Evolutionary conservation across 2,113 vertebrate genomes (phyloP), one percentile per base, ranked within the genome.

Genomic region (Dipodomys merriami): DNA sequence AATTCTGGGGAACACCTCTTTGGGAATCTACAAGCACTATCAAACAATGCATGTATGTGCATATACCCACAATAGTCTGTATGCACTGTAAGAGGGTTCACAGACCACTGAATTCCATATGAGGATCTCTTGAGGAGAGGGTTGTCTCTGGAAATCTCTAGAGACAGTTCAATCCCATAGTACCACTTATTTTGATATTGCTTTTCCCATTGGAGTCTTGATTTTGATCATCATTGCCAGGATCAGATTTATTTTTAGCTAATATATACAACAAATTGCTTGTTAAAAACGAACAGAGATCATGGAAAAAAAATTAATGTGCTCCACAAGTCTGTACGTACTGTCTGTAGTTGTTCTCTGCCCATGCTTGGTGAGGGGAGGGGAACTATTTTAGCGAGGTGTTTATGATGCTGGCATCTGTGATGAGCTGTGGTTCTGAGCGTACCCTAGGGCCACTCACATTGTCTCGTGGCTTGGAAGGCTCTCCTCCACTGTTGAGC

Each of bases 231-330:
- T 84, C 49, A n/a, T 62, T 35, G 12, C 53, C 69, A 83, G 74
- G 12, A 76, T 83, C 80, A 85, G 20, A 86, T 91, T 96, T 91
- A 64, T 78, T 62, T 62, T 76, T 79, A 91, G 18, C 33, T 83
- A 68, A 88, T 30, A 27, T 30, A 72, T 22, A 88, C 7, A 88
- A 68, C 12, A 83, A 77, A 83, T 82, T 86, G 35, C 29, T 77
- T 10, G 1, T 91, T 93, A 57, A 69, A 93, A 84, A 53, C 44
- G n/a, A 89, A 33, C 33, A 88, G 78, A 88, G 53, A 88, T 89
- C 79, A 83, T 85, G 92, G 90, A 23, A 91, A 91, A 49, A 57
- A 83, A 88, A 46, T 53, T 76, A 64, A 88, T 91, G 33, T 53
- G 23, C 30, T 88, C 49, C 89, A 65, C n/a, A 83, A 83, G 9